Conservation (phyloP, 2,797 vertebrate genomes). For the Enteromius fasciolatus region DNA sequence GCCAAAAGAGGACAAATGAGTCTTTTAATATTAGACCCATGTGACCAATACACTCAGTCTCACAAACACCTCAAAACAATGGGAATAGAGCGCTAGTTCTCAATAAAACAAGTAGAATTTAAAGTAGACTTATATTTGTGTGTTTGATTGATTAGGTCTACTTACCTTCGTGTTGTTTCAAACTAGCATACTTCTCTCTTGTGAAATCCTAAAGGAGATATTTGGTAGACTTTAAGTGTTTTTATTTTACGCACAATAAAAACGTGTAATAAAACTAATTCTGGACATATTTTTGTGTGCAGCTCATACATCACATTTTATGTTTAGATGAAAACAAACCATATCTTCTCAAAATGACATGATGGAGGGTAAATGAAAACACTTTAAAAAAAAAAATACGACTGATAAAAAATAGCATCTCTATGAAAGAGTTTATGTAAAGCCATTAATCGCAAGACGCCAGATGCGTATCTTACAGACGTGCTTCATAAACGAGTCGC, state of each 20-base stretch:
- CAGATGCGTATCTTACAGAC: background rate
- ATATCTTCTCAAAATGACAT: background rate
- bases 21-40: constrained; percentile 31
- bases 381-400: background rate
- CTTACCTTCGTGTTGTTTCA: background rate
- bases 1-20: constrained; percentile 53
- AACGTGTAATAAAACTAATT: background rate
- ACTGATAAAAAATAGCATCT: background rate
- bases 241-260: background rate
- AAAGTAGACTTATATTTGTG: background rate
- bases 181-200: background rate
- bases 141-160: background rate
- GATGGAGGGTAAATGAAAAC: background rate
- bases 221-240: background rate
- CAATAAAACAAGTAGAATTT: background rate
- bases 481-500: background rate
- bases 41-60: constrained; percentile 17
- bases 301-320: background rate
- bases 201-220: background rate
- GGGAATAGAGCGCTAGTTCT: background rate
- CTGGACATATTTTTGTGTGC: background rate
- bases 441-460: constrained; percentile 1
- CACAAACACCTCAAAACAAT: constrained; percentile 15
- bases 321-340: background rate
- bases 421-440: background rate